phyloP scores from a whole-genome alignment of 2,113 vertebrate genomes.

The Vulpes lagopus region DNA sequence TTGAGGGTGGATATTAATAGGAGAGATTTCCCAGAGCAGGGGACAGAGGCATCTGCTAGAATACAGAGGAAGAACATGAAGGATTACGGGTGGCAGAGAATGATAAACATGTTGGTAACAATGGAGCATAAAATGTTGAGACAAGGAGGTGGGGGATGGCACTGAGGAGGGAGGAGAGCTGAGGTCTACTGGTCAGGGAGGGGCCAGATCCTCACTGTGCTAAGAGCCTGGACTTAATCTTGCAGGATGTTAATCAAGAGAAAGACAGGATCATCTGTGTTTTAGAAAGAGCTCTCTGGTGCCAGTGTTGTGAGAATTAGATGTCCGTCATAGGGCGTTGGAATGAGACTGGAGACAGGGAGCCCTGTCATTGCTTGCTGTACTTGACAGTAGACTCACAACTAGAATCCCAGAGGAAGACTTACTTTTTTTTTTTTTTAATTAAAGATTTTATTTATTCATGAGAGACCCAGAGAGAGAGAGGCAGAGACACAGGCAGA shows the following conservation, averaged over 20 bases:
- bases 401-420: not conserved
- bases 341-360: no score
- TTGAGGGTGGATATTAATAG: no score
- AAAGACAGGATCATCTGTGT: not conserved
- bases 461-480: no score
- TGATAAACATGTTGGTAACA: accelerated
- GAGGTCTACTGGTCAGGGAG: no score
- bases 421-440: not conserved
- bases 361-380: not conserved
- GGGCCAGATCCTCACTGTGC: not conserved
- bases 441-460: no score
- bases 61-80: not conserved
- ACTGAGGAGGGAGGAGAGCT: not conserved
- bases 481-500: no score
- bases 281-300: not conserved
- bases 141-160: not conserved
- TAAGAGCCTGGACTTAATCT: not conserved
- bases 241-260: not conserved
- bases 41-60: not conserved
- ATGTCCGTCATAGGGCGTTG: not conserved
- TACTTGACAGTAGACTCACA: not conserved
- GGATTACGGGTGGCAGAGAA: not conserved
- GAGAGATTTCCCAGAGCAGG: not conserved
- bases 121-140: accelerated
- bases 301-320: not conserved